These are phyloP conservation scores for Gavialis gangeticus DNA, from an alignment of 2,113 vertebrate genomes.

Conservation along the genomic window DNA sequence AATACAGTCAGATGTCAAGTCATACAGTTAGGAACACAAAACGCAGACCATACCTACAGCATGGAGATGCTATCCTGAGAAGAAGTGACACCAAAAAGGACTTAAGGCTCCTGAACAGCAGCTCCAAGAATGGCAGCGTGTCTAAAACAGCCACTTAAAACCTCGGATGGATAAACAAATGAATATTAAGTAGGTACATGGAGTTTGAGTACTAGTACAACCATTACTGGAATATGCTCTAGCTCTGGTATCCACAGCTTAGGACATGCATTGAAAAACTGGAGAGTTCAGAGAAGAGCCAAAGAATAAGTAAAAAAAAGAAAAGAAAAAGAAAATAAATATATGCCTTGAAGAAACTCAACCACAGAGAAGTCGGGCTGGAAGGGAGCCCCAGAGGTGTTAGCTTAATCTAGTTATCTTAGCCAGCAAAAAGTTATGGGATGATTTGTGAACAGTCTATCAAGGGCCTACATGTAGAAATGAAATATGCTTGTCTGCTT, in stretches of 20 bases:
- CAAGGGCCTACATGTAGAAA: background rate
- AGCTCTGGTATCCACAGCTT: fast-evolving
- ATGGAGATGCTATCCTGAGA: background rate
- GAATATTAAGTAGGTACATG: fast-evolving
- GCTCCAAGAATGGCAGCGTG: background rate
- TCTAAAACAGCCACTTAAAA: too few species aligned
- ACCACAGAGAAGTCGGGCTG: too few species aligned
- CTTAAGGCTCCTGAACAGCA: background rate
- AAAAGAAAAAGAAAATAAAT: background rate
- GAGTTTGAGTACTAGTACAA: background rate
- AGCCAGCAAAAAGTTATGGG: background rate
- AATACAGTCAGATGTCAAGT: background rate
- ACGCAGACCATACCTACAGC: background rate
- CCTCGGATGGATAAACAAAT: background rate
- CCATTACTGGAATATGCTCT: background rate
- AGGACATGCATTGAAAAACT: background rate
- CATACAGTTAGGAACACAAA: background rate
- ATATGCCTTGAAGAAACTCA: background rate
- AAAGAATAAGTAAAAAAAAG: background rate
- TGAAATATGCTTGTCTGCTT: background rate
- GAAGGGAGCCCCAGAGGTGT: too few species aligned
- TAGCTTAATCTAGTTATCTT: background rate
- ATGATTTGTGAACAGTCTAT: background rate
- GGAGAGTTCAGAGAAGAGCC: background rate
- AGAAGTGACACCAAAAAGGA: background rate